Evolutionary conservation across 2,888 invertebrate genomes (phyloP).

Genomic region (Lydus trimaculatus): DNA sequence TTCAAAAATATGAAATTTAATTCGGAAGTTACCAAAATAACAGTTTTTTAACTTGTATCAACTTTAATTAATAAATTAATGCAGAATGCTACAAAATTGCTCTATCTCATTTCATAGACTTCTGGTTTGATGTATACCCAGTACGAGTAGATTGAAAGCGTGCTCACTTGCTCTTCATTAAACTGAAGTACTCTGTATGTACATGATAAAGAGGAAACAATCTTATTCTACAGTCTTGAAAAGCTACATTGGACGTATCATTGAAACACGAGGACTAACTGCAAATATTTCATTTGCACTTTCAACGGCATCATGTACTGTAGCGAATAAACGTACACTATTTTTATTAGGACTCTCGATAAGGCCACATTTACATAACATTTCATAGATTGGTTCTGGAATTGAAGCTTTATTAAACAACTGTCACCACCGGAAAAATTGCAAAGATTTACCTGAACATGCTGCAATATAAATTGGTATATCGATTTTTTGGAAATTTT

Average conservation of each 20-base stretch:
- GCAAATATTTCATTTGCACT: conserved; percentile 59
- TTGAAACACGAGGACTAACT: conserved; percentile 30
- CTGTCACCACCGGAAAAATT: background rate
- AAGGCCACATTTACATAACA: conserved; percentile 67
- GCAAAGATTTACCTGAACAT: conserved; percentile 42
- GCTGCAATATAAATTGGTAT: conserved; percentile 64
- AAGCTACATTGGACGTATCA: conserved; percentile 4
- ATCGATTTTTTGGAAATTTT: conserved; percentile 64
- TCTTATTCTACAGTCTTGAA: background rate
- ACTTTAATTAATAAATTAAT: too few relatives aligned
- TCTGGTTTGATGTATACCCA: too few relatives aligned
- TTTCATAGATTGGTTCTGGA: conserved; percentile 71
- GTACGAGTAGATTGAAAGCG: too few relatives aligned
- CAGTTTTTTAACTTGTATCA: too few relatives aligned
- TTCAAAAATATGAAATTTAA: background rate
- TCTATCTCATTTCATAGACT: too few relatives aligned
- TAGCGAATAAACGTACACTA: conserved; percentile 65
- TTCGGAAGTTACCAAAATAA: background rate
- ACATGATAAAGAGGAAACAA: too few relatives aligned
- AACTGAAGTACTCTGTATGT: too few relatives aligned
- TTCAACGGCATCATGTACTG: conserved; percentile 70
- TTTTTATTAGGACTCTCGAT: conserved; percentile 63
- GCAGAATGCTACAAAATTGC: too few relatives aligned
- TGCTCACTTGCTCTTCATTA: too few relatives aligned
- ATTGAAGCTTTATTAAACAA: conserved; percentile 28